Conservation (phyloP, 1,140 invertebrate genomes). For the Aphelenchoides avenae region DNA sequence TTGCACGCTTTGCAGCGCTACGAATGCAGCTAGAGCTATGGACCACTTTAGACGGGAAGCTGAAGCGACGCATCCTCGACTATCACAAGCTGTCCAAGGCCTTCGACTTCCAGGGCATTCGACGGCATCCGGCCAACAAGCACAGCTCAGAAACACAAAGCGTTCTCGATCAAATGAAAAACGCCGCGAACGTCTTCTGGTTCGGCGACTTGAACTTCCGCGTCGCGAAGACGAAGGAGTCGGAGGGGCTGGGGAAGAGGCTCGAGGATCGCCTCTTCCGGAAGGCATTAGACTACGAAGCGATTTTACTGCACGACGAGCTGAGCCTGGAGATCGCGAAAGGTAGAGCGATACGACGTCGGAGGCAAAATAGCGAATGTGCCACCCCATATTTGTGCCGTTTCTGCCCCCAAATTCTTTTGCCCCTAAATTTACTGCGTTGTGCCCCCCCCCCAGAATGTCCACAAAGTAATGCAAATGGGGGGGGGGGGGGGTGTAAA, state of each 20-base stretch:
- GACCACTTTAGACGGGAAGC: conserved; percentile 37
- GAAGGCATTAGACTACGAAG: conserved; percentile 16
- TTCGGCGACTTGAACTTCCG: conserved; percentile 47
- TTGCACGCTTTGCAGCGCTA: too few relatives aligned
- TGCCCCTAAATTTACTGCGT: conserved; percentile 18
- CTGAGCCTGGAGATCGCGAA: conserved; percentile 28
- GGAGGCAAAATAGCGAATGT: not conserved
- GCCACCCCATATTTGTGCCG: not conserved
- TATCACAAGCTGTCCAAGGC: conserved; percentile 35
- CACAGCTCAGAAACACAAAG: not conserved
- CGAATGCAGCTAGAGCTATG: too few relatives aligned
- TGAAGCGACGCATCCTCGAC: conserved; percentile 37
- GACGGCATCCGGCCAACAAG: not conserved
- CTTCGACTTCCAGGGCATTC: conserved; percentile 33
- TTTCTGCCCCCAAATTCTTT: too few relatives aligned
- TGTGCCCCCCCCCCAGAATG: too few relatives aligned
- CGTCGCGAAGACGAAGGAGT: not conserved
- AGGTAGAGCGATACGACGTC: conserved; percentile 14
- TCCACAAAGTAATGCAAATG: too few relatives aligned
- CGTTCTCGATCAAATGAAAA: conserved; percentile 16
- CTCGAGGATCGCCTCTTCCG: conserved; percentile 31
- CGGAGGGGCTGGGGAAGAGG: conserved; percentile 10
- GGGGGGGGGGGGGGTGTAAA: too few relatives aligned
- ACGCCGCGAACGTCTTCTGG: conserved; percentile 36
- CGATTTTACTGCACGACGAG: conserved; percentile 33